These are phyloP conservation scores for Nothocercus nigrocapillus DNA, from an alignment of 2,113 vertebrate species.

Conservation along the genomic window DNA sequence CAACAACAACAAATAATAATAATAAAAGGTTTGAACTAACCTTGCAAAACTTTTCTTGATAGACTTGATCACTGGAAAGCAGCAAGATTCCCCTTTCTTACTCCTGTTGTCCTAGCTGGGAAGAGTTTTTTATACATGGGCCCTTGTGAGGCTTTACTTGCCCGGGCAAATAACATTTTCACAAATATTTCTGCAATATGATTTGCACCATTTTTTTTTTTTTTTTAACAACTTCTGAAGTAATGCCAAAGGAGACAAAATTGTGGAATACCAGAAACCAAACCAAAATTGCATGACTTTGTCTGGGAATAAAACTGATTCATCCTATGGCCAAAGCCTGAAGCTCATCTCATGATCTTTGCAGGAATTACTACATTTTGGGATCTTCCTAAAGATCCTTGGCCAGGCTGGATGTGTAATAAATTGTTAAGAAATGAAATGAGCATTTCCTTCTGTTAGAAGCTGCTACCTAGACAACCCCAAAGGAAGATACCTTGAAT, in stretches of 20 bases:
- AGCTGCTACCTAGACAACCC: background rate
- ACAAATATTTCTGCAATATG: background rate
- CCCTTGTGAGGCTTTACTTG: background rate
- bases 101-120: background rate
- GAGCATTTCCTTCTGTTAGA: background rate
- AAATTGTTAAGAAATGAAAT: background rate
- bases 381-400: background rate
- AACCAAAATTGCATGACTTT: background rate
- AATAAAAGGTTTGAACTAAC: background rate
- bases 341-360: background rate
- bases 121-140: background rate
- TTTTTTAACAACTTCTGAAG: background rate
- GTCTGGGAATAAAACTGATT: background rate
- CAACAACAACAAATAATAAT: background rate
- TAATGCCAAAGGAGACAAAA: background rate
- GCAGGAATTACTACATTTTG: background rate
- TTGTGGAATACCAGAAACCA: background rate
- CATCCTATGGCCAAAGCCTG: background rate
- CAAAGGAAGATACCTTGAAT: background rate
- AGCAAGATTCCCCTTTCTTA: background rate
- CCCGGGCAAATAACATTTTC: background rate
- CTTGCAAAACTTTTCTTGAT: background rate
- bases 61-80: background rate
- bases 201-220: background rate
- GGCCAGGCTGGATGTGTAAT: accelerated